Evolutionary conservation across 1,140 invertebrate genomes (phyloP).

Genomic region (Stegodyphus mimosarum): DNA sequence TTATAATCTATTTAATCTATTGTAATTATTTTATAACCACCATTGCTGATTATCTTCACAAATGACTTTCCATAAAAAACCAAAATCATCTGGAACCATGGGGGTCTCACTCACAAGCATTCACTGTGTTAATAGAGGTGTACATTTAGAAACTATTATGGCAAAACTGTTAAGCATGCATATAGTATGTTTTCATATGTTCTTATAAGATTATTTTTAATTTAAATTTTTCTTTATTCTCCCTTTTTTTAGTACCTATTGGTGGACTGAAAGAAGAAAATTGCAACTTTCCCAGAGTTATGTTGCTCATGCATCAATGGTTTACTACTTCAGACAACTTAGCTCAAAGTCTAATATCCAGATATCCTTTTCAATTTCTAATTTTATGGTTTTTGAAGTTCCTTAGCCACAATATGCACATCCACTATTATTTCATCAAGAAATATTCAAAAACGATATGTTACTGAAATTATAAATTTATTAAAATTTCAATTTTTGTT

Average conservation of each 20-base stretch:
- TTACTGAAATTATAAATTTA: no score
- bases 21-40: no score
- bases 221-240: background rate
- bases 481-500: no score
- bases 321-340: slow-evolving; percentile 69
- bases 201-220: background rate
- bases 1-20: no score
- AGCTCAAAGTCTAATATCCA: slow-evolving; percentile 67
- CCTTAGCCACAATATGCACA: background rate
- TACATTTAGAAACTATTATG: no score
- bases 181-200: background rate
- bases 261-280: slow-evolving; percentile 62
- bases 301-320: slow-evolving; percentile 71
- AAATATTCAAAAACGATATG: no score
- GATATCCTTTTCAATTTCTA: slow-evolving; percentile 55
- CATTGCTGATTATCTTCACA: no score
- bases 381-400: background rate
- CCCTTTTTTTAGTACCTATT: slow-evolving; percentile 28
- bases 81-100: no score
- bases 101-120: no score
- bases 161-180: background rate
- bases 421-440: no score
- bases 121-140: no score
- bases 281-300: slow-evolving; percentile 68
- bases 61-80: no score